Conservation (phyloP, 2,888 invertebrate genomes). For the Brachylomia viminalis region DNA sequence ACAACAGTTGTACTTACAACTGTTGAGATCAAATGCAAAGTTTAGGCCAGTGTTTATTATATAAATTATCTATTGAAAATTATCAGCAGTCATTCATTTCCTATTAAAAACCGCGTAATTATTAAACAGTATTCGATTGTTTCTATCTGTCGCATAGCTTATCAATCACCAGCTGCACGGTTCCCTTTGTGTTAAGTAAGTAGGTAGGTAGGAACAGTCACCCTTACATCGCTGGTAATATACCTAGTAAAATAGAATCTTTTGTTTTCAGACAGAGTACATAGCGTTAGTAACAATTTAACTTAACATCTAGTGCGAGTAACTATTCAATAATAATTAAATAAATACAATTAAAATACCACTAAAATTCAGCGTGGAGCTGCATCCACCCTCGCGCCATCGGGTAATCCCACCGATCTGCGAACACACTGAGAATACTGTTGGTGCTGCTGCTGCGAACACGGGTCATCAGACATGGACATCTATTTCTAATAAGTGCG, state of each 20-base stretch:
- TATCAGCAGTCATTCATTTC: background rate
- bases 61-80: background rate
- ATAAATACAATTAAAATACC: no score
- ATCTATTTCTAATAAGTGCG: no score
- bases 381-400: no score
- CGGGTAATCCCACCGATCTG: no score
- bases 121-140: background rate
- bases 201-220: background rate
- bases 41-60: background rate
- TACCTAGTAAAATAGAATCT: background rate
- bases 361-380: no score
- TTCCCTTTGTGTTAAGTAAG: background rate
- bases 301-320: no score
- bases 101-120: background rate
- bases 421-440: no score
- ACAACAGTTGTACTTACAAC: no score
- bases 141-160: background rate
- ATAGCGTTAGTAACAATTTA: no score
- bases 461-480: no score
- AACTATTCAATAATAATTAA: no score
- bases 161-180: background rate
- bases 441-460: no score
- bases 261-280: background rate
- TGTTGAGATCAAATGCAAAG: background rate
- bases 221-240: background rate